These are phyloP conservation scores for Leucophora obtusa DNA, from an alignment of 2,888 invertebrate genomes.

Conservation along the genomic window DNA sequence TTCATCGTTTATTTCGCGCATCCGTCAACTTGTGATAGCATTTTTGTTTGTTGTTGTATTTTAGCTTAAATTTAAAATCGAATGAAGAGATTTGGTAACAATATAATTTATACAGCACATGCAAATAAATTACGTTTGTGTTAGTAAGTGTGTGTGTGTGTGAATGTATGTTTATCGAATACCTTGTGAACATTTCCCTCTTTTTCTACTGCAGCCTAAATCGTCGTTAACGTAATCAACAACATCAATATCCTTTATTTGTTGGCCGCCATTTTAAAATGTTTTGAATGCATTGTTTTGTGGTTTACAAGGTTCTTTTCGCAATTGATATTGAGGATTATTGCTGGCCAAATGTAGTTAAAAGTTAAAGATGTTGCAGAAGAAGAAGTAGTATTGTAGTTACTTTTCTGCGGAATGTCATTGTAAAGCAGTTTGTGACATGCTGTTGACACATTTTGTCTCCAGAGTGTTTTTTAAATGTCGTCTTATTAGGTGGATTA, in stretches of 20 bases:
- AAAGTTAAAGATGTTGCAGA: conserved; percentile 38
- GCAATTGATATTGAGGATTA: conserved; percentile 45
- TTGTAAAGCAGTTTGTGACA: conserved; percentile 56
- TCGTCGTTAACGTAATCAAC: conserved; percentile 51
- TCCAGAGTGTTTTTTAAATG: conserved; percentile 62
- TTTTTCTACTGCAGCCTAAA: conserved; percentile 26
- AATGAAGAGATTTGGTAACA: conserved; percentile 79
- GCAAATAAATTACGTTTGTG: conserved; percentile 62
- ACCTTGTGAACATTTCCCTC: conserved; percentile 5
- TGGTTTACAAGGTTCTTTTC: conserved; percentile 59
- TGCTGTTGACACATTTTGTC: conserved; percentile 63
- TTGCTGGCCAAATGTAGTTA: conserved; percentile 27
- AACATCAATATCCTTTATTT: conserved; percentile 50
- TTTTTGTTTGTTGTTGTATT: conserved; percentile 72
- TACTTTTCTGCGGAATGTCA: conserved; percentile 54
- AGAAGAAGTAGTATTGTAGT: conserved; percentile 41
- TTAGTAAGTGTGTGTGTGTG: conserved; percentile 3
- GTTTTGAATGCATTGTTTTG: conserved; percentile 59
- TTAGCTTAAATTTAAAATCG: conserved; percentile 77
- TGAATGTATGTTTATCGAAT: not conserved
- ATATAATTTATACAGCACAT: conserved; percentile 76
- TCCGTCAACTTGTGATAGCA: conserved; percentile 68
- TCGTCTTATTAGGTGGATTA: conserved; percentile 56
- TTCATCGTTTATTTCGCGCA: conserved; percentile 67
- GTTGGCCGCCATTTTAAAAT: conserved; percentile 60